Percentiles rank a stretch among this genome's conserved stretches.
These are phyloP conservation scores for Abramis brama DNA, from an alignment of 2,113 vertebrate genomes.

Conservation along the genomic window DNA sequence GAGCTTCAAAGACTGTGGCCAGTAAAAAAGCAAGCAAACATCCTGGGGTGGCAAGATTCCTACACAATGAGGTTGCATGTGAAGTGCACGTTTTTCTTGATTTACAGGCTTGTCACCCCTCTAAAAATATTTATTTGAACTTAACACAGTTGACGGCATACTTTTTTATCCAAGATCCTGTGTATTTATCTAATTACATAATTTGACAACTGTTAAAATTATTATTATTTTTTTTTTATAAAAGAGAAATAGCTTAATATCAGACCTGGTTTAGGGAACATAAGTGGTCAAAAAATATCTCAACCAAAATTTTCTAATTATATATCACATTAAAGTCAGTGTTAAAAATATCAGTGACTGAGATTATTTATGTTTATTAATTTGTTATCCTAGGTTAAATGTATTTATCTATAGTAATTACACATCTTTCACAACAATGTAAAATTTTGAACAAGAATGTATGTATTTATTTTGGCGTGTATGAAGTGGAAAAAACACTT, in stretches of 20 bases:
- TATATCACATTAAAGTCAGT: too few species aligned
- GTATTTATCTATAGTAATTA: not conserved
- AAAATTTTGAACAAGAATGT: not conserved
- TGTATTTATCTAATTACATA: not conserved
- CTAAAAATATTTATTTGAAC: slow-evolving; percentile 7
- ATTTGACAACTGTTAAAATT: not conserved
- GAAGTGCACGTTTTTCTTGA: slow-evolving; percentile 15
- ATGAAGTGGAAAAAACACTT: not conserved
- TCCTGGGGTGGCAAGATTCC: not conserved
- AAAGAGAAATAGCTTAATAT: not conserved
- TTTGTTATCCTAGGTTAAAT: too few species aligned
- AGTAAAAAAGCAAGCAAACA: not conserved
- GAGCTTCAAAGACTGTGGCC: not conserved
- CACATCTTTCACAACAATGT: not conserved
- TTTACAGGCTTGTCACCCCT: slow-evolving; percentile 9
- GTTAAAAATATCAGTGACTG: too few species aligned
- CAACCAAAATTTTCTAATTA: not conserved
- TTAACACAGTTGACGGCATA: not conserved
- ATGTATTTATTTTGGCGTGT: not conserved
- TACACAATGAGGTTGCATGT: not conserved
- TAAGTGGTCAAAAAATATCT: not conserved
- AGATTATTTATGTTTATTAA: too few species aligned
- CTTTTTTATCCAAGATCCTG: not conserved
- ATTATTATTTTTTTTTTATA: not conserved
- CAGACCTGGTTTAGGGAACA: not conserved